Conservation (phyloP, 2,113 vertebrate genomes). For the Pelodiscus sinensis region DNA sequence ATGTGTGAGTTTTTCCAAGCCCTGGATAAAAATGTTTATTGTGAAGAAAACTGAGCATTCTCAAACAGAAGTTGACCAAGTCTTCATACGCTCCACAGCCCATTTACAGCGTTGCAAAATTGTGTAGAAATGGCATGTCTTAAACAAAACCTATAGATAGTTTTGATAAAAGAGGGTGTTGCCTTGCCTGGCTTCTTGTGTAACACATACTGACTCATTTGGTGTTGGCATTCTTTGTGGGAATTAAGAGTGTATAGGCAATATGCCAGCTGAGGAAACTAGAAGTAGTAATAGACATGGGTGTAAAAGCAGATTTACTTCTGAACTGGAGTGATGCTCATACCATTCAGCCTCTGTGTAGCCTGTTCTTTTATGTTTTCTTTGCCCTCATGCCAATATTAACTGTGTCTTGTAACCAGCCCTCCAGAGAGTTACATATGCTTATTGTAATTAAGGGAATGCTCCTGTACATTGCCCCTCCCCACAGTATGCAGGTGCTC, state of each 20-base stretch:
- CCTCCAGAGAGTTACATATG: not conserved
- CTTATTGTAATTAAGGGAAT: not conserved
- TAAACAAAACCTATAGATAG: not conserved
- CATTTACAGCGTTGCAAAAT: not conserved
- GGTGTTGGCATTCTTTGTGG: not conserved
- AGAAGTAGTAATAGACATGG: not conserved
- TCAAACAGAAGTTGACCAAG: not conserved
- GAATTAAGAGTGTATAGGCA: not conserved
- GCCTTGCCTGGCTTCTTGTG: not conserved
- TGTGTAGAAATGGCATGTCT: not conserved
- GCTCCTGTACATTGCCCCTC: not conserved
- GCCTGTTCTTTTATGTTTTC: not conserved
- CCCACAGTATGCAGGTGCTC: not conserved
- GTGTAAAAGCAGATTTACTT: not conserved
- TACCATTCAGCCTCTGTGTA: not conserved
- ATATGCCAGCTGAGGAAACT: not conserved
- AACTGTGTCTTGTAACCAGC: not conserved
- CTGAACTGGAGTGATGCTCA: not conserved
- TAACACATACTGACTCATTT: not conserved
- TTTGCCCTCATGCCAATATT: not conserved
- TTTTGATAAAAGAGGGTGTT: not conserved
- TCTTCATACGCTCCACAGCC: not conserved
- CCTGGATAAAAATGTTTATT: not conserved
- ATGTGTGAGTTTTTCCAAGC: not conserved
- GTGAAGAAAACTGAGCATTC: not conserved